A percentile compares a stretch with the other conserved stretches of the same genome.
Conservation (phyloP, 2,888 invertebrate genomes). For the Dynastes hyllus region DNA sequence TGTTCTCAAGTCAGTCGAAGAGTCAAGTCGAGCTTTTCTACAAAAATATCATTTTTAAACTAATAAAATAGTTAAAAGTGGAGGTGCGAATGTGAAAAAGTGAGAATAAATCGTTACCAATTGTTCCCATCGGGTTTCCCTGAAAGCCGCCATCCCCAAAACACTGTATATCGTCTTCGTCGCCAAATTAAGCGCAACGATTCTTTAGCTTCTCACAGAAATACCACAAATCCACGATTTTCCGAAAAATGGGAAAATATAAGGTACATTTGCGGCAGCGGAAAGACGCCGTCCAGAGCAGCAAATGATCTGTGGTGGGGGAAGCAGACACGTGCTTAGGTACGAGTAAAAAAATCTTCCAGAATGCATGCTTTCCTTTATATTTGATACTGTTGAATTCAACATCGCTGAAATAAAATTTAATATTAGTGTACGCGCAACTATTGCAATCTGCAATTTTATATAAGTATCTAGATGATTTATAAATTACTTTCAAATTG, state of each 20-base stretch:
- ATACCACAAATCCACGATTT: background rate
- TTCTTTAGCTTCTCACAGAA: too few species aligned
- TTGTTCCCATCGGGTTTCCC: background rate
- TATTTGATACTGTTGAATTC: background rate
- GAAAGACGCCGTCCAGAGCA: conserved; percentile 26
- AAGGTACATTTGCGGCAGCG: background rate
- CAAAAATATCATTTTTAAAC: conserved; percentile 39
- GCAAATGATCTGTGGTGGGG: conserved; percentile 57
- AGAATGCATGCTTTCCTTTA: conserved; percentile 22
- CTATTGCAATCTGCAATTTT: too few species aligned
- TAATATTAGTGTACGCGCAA: too few species aligned
- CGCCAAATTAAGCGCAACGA: too few species aligned
- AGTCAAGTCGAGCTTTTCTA: conserved; percentile 66
- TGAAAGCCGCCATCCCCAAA: background rate
- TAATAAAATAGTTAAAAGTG: conserved; percentile 35
- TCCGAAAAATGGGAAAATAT: conserved; percentile 1
- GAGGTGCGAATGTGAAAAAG: conserved; percentile 30
- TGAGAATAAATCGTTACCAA: conserved; percentile 7
- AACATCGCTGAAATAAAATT: background rate
- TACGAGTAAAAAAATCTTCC: conserved; percentile 56
- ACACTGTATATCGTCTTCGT: background rate
- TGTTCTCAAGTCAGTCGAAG: conserved; percentile 72
- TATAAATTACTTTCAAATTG: too few species aligned
- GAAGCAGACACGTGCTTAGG: conserved; percentile 62
- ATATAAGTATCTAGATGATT: too few species aligned